These are phyloP conservation scores for Euclidia mi DNA, from an alignment of 2,888 invertebrate genomes.

Conservation along the genomic window DNA sequence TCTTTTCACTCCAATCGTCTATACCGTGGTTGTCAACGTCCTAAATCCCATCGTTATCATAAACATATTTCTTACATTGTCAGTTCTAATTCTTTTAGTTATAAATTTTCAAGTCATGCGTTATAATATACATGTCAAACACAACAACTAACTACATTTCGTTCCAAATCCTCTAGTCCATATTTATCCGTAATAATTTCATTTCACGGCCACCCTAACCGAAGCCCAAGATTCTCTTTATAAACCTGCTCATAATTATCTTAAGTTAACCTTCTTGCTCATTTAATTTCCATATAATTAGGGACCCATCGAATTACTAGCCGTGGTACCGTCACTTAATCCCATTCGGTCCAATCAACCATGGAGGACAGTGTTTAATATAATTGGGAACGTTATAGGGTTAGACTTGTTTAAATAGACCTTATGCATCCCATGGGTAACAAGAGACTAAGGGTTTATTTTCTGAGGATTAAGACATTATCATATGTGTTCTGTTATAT, in stretches of 20 bases:
- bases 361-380: slow-evolving; percentile 31
- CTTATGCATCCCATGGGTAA: background rate
- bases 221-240: slow-evolving; percentile 17
- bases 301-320: slow-evolving; percentile 44
- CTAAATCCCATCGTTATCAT: no score
- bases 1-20: no score
- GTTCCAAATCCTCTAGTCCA: no score
- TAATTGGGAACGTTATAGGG: slow-evolving; percentile 22
- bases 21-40: no score
- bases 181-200: background rate
- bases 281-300: slow-evolving; percentile 49
- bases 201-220: slow-evolving; percentile 4
- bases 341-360: slow-evolving; percentile 41
- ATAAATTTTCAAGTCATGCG: no score
- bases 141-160: no score
- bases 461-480: background rate
- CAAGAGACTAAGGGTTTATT: background rate
- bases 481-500: no score
- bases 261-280: slow-evolving; percentile 29
- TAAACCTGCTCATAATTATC: slow-evolving; percentile 30
- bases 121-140: no score
- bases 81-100: no score
- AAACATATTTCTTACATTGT: no score
- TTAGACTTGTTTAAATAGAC: background rate
- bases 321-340: slow-evolving; percentile 40